phyloP scores from a whole-genome alignment of 1,140 invertebrate genomes.

The Papilio glaucus region DNA sequence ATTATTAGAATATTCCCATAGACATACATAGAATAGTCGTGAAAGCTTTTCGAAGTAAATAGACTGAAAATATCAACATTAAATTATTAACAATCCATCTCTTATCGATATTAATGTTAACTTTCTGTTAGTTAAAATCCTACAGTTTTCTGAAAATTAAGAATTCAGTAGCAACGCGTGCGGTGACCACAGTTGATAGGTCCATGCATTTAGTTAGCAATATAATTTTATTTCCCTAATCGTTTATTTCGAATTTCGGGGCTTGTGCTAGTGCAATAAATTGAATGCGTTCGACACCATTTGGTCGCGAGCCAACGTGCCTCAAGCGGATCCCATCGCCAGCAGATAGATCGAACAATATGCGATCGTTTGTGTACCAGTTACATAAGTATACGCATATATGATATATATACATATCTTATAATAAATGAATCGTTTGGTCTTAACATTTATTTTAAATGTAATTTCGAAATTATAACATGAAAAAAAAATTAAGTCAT shows the following conservation, averaged over 20 bases:
- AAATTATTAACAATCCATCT: too few relatives aligned
- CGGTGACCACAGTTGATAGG: too few relatives aligned
- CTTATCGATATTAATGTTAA: too few relatives aligned
- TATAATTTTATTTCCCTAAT: slow-evolving; percentile 25
- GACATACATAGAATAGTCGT: too few relatives aligned
- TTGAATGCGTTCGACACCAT: slow-evolving; percentile 22
- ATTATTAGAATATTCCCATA: too few relatives aligned
- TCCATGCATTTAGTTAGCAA: background rate
- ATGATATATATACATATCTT: background rate
- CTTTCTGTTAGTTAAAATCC: too few relatives aligned
- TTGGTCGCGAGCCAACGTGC: slow-evolving; percentile 16
- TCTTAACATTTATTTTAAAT: background rate
- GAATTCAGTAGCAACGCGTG: too few relatives aligned
- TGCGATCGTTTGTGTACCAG: background rate
- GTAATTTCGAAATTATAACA: too few relatives aligned
- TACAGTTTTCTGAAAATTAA: too few relatives aligned
- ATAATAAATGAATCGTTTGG: background rate
- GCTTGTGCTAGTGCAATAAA: slow-evolving; percentile 5
- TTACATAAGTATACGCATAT: background rate
- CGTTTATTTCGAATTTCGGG: slow-evolving; percentile 25
- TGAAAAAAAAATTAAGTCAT: background rate
- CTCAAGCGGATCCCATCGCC: background rate
- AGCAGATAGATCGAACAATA: slow-evolving; percentile 1
- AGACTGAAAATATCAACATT: too few relatives aligned
- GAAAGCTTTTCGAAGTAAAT: too few relatives aligned